Percentiles rank a stretch among this genome's conserved stretches.
Evolutionary conservation across 1,140 invertebrate genomes (phyloP).

Genomic region (Pomacea maculata): DNA sequence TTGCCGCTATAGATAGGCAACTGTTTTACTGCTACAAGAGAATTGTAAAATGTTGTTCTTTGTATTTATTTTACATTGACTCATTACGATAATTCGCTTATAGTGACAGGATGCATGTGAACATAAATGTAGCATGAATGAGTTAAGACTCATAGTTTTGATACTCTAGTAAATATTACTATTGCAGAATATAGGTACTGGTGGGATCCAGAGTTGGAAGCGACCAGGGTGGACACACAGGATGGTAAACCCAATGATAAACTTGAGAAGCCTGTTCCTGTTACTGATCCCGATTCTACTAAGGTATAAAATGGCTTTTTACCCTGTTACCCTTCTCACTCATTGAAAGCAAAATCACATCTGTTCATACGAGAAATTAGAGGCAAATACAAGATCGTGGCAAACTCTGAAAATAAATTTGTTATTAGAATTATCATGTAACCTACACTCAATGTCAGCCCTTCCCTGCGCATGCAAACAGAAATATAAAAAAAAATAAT

Average conservation of each 20-base stretch:
- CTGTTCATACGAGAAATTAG: no score
- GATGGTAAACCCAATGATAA: neutral
- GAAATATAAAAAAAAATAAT: no score
- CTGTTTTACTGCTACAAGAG: neutral
- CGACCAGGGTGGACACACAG: conserved; percentile 43
- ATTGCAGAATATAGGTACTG: conserved; percentile 50
- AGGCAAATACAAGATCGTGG: neutral
- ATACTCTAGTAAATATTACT: neutral
- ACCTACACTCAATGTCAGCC: neutral
- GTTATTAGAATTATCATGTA: neutral
- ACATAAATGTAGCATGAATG: no score
- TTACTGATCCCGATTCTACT: neutral
- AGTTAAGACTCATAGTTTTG: no score
- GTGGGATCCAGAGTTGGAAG: conserved; percentile 53
- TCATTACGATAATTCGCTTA: no score
- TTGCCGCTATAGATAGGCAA: no score
- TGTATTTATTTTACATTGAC: no score
- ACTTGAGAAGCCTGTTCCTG: neutral
- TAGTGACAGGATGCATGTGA: no score
- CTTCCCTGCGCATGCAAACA: no score
- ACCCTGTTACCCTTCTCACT: neutral
- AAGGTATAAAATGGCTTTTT: neutral
- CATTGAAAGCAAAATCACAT: no score
- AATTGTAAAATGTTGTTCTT: no score
- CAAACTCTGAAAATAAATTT: neutral